Percentiles rank a stretch among this genome's conserved stretches.
Conservation (phyloP, 2,888 invertebrate genomes). For the Calliscelio sp. region DNA sequence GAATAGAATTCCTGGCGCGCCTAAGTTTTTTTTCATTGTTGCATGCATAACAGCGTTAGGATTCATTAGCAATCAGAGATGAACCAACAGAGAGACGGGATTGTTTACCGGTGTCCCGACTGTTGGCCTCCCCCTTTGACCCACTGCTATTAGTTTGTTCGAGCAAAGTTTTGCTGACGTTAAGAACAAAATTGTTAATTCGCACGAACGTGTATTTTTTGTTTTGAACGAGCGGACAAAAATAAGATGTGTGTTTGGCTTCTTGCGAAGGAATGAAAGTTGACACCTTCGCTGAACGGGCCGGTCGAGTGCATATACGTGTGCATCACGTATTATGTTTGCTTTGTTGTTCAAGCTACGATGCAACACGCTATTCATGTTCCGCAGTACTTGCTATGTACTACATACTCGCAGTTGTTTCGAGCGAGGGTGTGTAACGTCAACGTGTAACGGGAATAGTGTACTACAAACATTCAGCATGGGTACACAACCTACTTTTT, state of each 20-base stretch:
- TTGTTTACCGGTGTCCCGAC: constrained; percentile 83
- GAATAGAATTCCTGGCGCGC: constrained; percentile 78
- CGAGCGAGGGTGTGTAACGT: constrained; percentile 74
- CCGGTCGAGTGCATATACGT: constrained; percentile 74
- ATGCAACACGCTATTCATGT: constrained; percentile 74
- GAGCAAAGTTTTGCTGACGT: constrained; percentile 21
- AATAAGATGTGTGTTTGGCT: constrained; percentile 78
- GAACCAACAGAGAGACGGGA: constrained; percentile 80
- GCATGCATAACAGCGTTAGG: constrained; percentile 85
- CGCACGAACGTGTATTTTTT: constrained; percentile 47
- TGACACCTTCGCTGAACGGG: constrained; percentile 78
- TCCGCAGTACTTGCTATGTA: constrained; percentile 66
- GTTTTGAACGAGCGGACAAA: constrained; percentile 56
- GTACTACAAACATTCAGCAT: constrained; percentile 73
- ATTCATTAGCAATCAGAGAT: constrained; percentile 86
- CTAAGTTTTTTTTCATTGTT: constrained; percentile 83
- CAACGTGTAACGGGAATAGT: constrained; percentile 68
- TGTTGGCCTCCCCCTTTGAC: constrained; percentile 72
- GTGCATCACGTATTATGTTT: constrained; percentile 80
- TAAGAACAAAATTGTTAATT: constrained; percentile 64
- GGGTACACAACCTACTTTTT: constrained; percentile 76
- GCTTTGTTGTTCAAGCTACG: constrained; percentile 80
- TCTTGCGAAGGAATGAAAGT: constrained; percentile 80
- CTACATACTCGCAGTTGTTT: constrained; percentile 69
- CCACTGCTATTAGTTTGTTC: constrained; percentile 59